phyloP scores from a whole-genome alignment of 2,113 vertebrate genomes.

The Pluvianellus socialis region DNA sequence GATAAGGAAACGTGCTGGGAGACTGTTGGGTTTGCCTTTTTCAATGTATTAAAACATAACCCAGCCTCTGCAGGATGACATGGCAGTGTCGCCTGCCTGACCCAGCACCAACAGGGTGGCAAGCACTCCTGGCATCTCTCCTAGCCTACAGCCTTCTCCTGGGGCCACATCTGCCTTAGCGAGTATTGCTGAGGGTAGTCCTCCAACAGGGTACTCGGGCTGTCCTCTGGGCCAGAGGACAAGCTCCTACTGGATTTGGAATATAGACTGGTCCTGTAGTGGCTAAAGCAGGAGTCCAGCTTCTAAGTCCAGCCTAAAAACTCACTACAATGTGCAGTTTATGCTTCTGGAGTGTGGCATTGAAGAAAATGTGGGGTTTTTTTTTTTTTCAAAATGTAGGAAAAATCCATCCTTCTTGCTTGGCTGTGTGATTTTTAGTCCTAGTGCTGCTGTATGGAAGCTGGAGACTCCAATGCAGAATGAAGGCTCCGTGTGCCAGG shows the following conservation, averaged over 20 bases:
- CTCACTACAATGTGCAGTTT: too few species aligned
- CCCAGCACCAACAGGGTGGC: neutral
- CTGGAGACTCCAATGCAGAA: neutral
- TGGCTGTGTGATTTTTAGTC: neutral
- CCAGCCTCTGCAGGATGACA: neutral
- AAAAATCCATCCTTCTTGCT: neutral
- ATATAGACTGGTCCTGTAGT: neutral
- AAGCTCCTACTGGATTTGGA: neutral
- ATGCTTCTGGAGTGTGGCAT: neutral
- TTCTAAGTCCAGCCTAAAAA: neutral
- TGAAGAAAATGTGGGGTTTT: neutral
- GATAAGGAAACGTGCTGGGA: neutral
- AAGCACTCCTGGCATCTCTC: neutral
- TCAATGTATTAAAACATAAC: neutral
- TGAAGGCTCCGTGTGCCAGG: conserved; percentile 41
- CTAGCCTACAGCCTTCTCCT: neutral
- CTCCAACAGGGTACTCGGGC: neutral
- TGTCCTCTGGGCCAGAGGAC: neutral
- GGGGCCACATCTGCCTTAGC: neutral
- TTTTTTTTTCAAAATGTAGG: neutral
- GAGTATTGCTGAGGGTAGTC: neutral
- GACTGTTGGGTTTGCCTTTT: neutral
- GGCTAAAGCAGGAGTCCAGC: neutral
- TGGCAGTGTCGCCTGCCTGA: neutral
- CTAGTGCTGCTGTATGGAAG: neutral